phyloP scores from a whole-genome alignment of 2,888 invertebrate species.

The Allolobophora icterica region DNA sequence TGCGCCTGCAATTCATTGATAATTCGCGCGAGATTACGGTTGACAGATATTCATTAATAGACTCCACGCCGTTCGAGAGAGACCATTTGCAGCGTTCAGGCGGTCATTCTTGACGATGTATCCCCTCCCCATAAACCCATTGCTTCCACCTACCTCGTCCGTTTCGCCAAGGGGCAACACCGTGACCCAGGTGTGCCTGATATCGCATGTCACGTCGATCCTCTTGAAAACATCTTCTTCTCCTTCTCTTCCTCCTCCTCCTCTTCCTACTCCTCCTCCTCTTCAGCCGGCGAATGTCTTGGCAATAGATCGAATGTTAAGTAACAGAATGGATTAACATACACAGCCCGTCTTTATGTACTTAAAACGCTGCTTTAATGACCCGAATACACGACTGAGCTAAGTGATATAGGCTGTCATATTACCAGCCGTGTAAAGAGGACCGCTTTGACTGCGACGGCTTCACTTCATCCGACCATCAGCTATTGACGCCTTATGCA shows the following conservation, averaged over 20 bases:
- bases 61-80: not conserved
- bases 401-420: not conserved
- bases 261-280: not conserved
- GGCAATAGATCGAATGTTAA: no score
- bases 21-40: constrained; percentile 11
- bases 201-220: constrained; percentile 1
- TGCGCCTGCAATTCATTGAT: not conserved
- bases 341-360: no score
- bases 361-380: no score
- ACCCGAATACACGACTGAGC: no score
- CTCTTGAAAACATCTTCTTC: not conserved
- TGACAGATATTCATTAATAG: not conserved
- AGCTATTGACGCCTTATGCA: not conserved
- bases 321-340: no score
- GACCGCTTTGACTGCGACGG: not conserved
- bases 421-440: no score
- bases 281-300: no score
- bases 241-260: not conserved
- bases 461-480: not conserved
- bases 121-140: not conserved
- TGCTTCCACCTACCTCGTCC: not conserved
- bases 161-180: not conserved
- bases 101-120: constrained; percentile 5
- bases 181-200: constrained; percentile 11
- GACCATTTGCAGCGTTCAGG: not conserved